These are phyloP conservation scores for Cancer borealis DNA, from an alignment of 2,888 invertebrate species.

Conservation along the genomic window DNA sequence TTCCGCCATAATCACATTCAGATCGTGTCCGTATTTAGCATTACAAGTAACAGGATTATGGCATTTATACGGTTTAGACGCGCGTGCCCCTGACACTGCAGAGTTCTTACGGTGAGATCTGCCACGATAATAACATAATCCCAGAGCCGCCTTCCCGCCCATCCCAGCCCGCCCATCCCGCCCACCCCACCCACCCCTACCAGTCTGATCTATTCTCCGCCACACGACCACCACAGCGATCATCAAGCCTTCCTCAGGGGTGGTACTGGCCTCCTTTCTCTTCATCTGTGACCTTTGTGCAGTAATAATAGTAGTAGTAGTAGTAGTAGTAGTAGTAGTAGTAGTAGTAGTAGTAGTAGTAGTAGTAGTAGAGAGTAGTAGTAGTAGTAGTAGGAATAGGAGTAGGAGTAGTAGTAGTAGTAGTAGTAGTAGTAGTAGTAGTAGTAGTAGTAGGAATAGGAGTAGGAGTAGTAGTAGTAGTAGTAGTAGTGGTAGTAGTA, in stretches of 20 bases:
- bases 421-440: too few relatives aligned
- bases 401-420: conserved; percentile 10
- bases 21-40: not conserved
- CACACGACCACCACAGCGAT: not conserved
- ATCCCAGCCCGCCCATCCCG: not conserved
- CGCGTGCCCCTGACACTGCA: not conserved
- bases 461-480: not conserved
- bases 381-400: conserved; percentile 35
- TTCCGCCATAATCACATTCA: not conserved
- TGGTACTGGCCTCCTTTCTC: not conserved
- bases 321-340: not conserved
- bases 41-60: conserved; percentile 16
- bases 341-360: not conserved
- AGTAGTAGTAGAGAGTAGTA: not conserved
- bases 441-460: too few relatives aligned
- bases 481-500: conserved; percentile 3
- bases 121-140: conserved; percentile 13
- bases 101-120: not conserved
- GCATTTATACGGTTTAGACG: conserved; percentile 15
- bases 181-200: not conserved
- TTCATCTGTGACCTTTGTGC: not conserved
- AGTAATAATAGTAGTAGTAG: not conserved
- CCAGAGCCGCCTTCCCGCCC: not conserved
- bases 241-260: not conserved
- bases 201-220: not conserved